Evolutionary conservation across 2,888 invertebrate species (phyloP).

Genomic region (Platycheirus albimanus): DNA sequence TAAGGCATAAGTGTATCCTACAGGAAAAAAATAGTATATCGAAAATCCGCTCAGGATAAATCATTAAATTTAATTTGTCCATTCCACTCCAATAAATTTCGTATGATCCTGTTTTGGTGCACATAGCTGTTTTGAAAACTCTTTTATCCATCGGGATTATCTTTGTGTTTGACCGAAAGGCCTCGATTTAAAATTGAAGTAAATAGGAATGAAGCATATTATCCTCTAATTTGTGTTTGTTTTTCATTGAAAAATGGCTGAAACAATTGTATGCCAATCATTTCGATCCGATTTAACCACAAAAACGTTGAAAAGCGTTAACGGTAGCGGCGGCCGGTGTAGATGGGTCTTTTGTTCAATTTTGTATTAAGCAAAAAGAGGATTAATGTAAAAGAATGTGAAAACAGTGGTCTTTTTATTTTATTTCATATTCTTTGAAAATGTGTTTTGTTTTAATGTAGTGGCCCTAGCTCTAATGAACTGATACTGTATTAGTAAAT

Average conservation of each 20-base stretch:
- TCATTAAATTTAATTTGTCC: slow-evolving; percentile 66
- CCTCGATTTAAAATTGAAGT: slow-evolving; percentile 16
- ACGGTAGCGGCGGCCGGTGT: background rate
- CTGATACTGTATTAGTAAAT: too few species aligned
- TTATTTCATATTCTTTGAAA: too few species aligned
- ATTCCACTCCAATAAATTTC: slow-evolving; percentile 68
- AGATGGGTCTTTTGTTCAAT: too few species aligned
- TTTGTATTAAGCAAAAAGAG: too few species aligned
- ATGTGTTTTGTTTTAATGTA: too few species aligned
- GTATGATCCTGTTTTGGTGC: slow-evolving; percentile 45
- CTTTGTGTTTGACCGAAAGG: slow-evolving; percentile 60
- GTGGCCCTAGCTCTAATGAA: too few species aligned
- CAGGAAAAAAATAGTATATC: background rate
- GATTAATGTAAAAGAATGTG: too few species aligned
- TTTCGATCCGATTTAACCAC: slow-evolving; percentile 78
- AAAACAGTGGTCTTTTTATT: too few species aligned
- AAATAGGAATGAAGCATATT: slow-evolving; percentile 50
- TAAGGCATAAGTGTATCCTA: background rate
- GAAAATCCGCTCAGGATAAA: slow-evolving; percentile 59
- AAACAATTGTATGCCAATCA: slow-evolving; percentile 79
- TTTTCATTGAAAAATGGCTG: slow-evolving; percentile 47
- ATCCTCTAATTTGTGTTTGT: slow-evolving; percentile 57
- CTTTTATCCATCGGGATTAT: slow-evolving; percentile 55
- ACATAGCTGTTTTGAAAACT: slow-evolving; percentile 30
- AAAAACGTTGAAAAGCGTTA: too few species aligned